These are phyloP conservation scores for Lissonota sp. DNA, from an alignment of 2,888 invertebrate genomes.

Conservation along the genomic window DNA sequence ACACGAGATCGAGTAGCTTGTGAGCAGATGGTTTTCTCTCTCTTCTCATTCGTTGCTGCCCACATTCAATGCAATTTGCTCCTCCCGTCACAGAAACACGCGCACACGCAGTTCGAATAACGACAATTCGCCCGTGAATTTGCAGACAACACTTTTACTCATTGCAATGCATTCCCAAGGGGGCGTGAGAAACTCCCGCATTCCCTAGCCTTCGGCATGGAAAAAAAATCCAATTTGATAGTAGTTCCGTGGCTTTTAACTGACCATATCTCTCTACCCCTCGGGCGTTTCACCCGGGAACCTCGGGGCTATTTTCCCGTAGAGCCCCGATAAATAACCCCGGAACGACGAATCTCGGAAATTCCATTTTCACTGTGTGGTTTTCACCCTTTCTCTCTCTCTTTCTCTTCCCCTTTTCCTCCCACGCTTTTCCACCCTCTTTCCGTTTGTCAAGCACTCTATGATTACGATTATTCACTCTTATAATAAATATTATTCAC, in stretches of 20 bases:
- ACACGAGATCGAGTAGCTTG: conserved; percentile 16
- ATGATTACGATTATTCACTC: background rate
- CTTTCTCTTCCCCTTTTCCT: too few species aligned
- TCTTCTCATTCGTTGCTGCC: conserved; percentile 15
- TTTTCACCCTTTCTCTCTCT: background rate
- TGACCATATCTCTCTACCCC: conserved; percentile 34
- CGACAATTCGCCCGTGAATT: conserved; percentile 29
- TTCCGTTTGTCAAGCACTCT: conserved; percentile 15
- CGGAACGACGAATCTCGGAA: conserved; percentile 57
- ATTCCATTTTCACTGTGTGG: conserved; percentile 57
- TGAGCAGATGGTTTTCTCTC: conserved; percentile 47
- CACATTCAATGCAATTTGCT: background rate
- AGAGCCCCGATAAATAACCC: conserved; percentile 60
- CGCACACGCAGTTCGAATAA: background rate
- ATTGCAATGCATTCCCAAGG: conserved; percentile 13
- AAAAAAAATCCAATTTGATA: conserved; percentile 75
- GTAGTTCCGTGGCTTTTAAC: conserved; percentile 72
- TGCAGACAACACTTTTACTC: conserved; percentile 65
- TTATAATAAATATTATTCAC: too few species aligned
- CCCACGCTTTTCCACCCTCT: background rate
- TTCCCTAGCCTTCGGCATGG: conserved; percentile 51
- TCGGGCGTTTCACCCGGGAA: conserved; percentile 27
- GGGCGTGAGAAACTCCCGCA: conserved; percentile 53
- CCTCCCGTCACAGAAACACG: background rate
- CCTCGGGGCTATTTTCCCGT: conserved; percentile 67